Evolutionary conservation across 2,888 invertebrate species (phyloP).

Genomic region (Cistogaster globosa): DNA sequence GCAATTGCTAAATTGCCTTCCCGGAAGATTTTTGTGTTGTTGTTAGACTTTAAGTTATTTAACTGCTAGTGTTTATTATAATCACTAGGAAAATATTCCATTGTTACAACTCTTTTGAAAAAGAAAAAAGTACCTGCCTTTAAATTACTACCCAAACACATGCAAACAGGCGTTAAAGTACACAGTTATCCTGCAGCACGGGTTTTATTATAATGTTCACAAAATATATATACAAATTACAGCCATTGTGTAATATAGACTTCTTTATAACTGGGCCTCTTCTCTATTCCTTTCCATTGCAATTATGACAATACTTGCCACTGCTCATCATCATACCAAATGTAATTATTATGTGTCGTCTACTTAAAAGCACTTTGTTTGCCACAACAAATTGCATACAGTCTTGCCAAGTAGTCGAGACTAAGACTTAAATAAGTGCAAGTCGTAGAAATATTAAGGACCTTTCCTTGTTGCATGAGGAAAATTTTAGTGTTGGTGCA

Average conservation of each 20-base stretch:
- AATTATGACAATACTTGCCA: slow-evolving; percentile 14
- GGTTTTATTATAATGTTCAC: slow-evolving; percentile 16
- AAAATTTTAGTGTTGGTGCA: background rate
- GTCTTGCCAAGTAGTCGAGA: slow-evolving; percentile 43
- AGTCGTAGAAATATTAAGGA: slow-evolving; percentile 10
- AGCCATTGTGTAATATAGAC: slow-evolving; percentile 20
- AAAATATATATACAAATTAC: slow-evolving; percentile 27
- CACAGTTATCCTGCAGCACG: slow-evolving; percentile 12
- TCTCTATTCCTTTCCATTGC: slow-evolving; percentile 9
- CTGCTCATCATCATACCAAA: slow-evolving; percentile 6
- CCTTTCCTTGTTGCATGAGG: background rate
- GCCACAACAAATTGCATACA: slow-evolving; percentile 49
- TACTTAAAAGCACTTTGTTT: slow-evolving; percentile 57
- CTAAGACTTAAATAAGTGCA: slow-evolving; percentile 19
- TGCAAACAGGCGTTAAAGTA: background rate
- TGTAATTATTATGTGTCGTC: slow-evolving; percentile 30
- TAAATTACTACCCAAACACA: background rate
- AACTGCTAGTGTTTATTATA: background rate
- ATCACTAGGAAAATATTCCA: slow-evolving; percentile 25
- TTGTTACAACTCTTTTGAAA: background rate
- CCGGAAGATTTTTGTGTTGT: background rate
- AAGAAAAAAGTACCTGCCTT: slow-evolving; percentile 10
- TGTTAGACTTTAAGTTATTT: background rate
- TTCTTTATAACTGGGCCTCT: slow-evolving; percentile 16
- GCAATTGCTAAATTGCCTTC: background rate